A percentile compares a stretch with the other conserved stretches of the same genome.
phyloP scores from a whole-genome alignment of 2,888 invertebrate genomes.

The Omphaloscelis lunosa region DNA sequence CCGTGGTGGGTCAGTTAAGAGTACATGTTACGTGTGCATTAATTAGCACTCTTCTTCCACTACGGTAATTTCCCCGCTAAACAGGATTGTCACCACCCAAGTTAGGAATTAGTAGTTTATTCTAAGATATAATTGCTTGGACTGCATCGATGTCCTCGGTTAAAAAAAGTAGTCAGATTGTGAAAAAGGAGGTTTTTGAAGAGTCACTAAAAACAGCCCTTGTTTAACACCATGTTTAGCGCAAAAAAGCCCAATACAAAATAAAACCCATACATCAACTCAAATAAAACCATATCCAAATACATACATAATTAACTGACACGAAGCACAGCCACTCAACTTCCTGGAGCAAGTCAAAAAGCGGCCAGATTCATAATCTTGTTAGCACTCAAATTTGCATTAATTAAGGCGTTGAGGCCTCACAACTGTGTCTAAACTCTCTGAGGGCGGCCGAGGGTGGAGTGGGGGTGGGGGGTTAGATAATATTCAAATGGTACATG shows the following conservation, averaged over 20 bases:
- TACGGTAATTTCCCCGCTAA: neutral
- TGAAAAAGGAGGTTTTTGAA: neutral
- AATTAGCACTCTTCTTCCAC: neutral
- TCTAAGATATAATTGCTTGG: neutral
- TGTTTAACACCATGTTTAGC: neutral
- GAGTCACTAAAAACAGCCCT: neutral
- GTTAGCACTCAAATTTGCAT: conserved; percentile 91
- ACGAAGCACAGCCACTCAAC: conserved; percentile 79
- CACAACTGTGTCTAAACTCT: conserved; percentile 86
- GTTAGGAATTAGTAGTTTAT: neutral
- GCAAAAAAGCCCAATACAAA: neutral
- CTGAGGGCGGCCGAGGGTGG: conserved; percentile 63
- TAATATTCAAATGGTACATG: conserved; percentile 91
- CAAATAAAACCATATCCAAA: conserved; percentile 65
- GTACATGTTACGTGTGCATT: neutral
- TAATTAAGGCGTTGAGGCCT: conserved; percentile 89
- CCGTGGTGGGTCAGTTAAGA: neutral
- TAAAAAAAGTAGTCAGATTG: neutral
- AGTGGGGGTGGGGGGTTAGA: conserved; percentile 80
- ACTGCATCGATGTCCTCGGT: too few relatives aligned
- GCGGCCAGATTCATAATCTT: conserved; percentile 89
- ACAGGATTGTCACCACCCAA: neutral
- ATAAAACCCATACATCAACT: conserved; percentile 34
- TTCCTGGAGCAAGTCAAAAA: conserved; percentile 82
- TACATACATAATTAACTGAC: conserved; percentile 63